Evolutionary conservation across 2,113 vertebrate genomes (phyloP).

Genomic region (Pteruthius melanotis): DNA sequence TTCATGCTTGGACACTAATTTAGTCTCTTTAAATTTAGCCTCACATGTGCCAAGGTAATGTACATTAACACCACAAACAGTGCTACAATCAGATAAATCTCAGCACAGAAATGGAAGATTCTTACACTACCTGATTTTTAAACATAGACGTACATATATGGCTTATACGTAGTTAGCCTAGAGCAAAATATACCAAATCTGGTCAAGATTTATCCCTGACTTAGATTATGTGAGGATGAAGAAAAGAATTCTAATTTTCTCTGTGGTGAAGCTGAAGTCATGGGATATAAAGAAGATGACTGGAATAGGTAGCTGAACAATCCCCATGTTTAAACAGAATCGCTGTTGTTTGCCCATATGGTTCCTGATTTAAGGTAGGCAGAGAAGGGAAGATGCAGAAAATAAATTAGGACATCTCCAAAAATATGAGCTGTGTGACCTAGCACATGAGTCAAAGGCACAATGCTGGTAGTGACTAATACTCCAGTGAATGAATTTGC

Average conservation of each 20-base stretch:
- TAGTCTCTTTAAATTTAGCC: not conserved
- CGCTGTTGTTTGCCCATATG: not conserved
- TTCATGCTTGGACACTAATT: not conserved
- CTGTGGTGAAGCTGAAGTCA: not conserved
- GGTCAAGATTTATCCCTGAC: not conserved
- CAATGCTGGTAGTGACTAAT: not conserved
- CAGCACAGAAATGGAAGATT: not conserved
- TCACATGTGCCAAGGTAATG: not conserved
- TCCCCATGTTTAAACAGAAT: not conserved
- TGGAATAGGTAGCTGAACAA: not conserved
- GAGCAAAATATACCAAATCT: not conserved
- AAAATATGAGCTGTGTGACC: not conserved
- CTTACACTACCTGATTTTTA: not conserved
- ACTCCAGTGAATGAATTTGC: not conserved
- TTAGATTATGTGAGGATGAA: not conserved
- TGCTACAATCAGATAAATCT: not conserved
- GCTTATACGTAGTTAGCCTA: not conserved
- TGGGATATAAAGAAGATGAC: not conserved
- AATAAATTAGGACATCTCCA: not conserved
- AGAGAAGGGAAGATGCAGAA: not conserved
- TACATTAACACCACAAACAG: not conserved
- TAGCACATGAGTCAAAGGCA: not conserved
- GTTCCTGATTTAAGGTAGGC: not conserved
- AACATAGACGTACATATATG: not conserved
- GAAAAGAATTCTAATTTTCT: not conserved